Conservation (phyloP, 2,113 vertebrate species). For the Vulpes lagopus region DNA sequence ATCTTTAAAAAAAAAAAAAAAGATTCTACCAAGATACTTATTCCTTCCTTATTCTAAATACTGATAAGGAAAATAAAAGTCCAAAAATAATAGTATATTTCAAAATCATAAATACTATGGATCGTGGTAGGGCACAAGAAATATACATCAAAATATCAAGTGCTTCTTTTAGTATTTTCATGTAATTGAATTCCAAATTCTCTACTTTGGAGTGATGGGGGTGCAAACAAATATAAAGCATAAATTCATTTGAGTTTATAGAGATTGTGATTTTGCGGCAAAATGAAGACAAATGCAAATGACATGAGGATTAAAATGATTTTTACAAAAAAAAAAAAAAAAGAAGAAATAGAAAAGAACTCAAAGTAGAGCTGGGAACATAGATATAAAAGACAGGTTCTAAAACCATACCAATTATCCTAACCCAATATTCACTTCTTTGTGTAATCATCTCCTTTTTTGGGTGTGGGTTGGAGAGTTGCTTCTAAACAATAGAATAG, state of each 20-base stretch:
- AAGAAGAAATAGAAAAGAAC: background rate
- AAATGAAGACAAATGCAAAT: background rate
- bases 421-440: background rate
- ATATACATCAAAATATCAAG: background rate
- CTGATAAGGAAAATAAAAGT: background rate
- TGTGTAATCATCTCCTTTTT: background rate
- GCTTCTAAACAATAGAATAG: background rate
- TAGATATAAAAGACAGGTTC: background rate
- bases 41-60: background rate
- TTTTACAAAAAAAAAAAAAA: background rate
- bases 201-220: background rate
- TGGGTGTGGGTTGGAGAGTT: background rate
- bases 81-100: background rate
- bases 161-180: background rate
- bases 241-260: background rate
- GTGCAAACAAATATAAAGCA: background rate
- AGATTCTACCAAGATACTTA: background rate
- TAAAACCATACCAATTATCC: background rate
- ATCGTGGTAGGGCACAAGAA: background rate
- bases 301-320: background rate
- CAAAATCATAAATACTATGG: background rate
- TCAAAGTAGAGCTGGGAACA: background rate
- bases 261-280: background rate
- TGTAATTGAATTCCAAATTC: background rate
- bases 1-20: background rate